Percentiles rank a stretch among this genome's conserved stretches.
These are phyloP conservation scores for Lemur catta DNA, from an alignment of 2,797 vertebrate genomes.

Conservation along the genomic window DNA sequence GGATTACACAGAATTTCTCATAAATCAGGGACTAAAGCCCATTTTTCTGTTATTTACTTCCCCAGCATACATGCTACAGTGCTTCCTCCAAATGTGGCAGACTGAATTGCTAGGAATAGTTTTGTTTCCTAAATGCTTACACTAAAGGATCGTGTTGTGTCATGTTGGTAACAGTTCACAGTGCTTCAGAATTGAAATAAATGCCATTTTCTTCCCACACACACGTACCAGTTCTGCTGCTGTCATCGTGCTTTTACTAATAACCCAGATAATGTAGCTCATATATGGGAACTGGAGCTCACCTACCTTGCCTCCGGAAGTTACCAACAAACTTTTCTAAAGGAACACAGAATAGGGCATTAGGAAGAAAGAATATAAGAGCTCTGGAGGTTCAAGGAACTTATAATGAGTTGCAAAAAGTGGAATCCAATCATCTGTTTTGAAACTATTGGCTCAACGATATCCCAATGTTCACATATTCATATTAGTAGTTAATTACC, in stretches of 20 bases:
- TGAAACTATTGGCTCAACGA: neutral
- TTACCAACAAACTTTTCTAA: neutral
- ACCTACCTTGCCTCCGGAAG: neutral
- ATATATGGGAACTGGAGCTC: neutral
- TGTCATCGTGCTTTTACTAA: neutral
- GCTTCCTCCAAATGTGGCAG: neutral
- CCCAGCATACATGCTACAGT: neutral
- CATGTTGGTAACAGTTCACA: neutral
- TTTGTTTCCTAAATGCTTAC: neutral
- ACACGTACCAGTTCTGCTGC: neutral
- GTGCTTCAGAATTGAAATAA: neutral
- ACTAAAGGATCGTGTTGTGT: neutral
- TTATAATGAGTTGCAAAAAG: neutral
- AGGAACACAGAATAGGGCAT: neutral
- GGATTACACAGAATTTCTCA: neutral
- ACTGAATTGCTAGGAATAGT: neutral
- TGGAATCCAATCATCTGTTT: neutral
- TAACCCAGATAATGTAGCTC: neutral
- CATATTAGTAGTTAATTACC: neutral
- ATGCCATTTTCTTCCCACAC: neutral
- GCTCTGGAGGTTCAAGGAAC: neutral
- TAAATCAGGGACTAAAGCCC: neutral
- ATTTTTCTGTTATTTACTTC: neutral
- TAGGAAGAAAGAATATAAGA: neutral
- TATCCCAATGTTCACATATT: neutral